Percentiles rank a stretch among this genome's conserved stretches.
Conservation (phyloP, 1,140 invertebrate species). For the Plutomurus gul region DNA sequence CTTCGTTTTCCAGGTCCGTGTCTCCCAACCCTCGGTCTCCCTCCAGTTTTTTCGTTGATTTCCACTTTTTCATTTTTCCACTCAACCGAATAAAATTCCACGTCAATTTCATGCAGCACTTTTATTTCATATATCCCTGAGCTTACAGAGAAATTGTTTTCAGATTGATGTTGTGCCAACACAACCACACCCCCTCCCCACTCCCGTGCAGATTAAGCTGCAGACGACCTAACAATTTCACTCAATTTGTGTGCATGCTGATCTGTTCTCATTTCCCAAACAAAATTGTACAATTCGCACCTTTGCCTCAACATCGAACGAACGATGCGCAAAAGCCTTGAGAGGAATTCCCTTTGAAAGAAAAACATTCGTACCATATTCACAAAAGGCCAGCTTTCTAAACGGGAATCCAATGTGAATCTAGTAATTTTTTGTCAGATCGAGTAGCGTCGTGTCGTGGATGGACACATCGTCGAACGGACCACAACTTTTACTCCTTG, state of each 20-base stretch:
- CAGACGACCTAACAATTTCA: background rate
- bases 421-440: too few species aligned
- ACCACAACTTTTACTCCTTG: too few species aligned
- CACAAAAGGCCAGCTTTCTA: background rate
- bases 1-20: background rate
- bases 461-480: too few species aligned
- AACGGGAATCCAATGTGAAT: background rate
- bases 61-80: conserved; percentile 46
- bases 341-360: background rate
- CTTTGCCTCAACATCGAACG: conserved; percentile 1
- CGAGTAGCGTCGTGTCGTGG: too few species aligned
- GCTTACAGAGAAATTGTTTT: too few species aligned
- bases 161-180: background rate
- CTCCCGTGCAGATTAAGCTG: background rate
- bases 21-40: background rate
- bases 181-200: background rate
- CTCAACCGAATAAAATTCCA: conserved; percentile 34
- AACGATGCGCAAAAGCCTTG: conserved; percentile 12
- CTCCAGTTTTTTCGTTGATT: conserved; percentile 34
- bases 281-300: background rate
- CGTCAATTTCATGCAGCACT: conserved; percentile 31
- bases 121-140: background rate
- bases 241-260: background rate
- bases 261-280: background rate
- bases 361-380: background rate